phyloP scores from a whole-genome alignment of 2,797 vertebrate species.

The Falco columbarius region DNA sequence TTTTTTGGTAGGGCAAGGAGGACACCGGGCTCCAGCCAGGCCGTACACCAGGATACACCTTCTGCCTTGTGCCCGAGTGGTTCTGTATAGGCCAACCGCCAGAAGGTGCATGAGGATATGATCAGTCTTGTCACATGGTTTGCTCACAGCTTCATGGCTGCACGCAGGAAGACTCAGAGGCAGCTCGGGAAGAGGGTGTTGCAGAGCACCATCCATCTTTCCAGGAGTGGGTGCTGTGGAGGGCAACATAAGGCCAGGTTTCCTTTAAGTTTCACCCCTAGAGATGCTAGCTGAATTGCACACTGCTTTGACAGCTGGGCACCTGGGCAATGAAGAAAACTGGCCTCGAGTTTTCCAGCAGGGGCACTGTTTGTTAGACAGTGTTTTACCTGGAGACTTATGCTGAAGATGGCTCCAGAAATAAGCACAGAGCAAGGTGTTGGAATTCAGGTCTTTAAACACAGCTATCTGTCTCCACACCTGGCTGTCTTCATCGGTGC shows the following conservation, averaged over 20 bases:
- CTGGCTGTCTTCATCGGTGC: background rate
- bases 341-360: background rate
- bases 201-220: background rate
- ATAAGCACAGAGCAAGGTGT: background rate
- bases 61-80: accelerated
- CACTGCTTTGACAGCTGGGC: background rate
- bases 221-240: background rate
- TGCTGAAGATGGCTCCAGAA: background rate
- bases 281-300: background rate
- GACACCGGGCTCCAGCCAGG: background rate
- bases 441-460: background rate
- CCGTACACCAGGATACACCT: background rate
- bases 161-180: background rate
- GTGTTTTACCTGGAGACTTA: background rate
- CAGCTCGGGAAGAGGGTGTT: background rate
- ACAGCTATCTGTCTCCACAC: background rate
- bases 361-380: background rate
- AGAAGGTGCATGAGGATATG: background rate
- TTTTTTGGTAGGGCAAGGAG: background rate
- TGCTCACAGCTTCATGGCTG: background rate
- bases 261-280: background rate
- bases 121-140: background rate
- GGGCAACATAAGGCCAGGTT: background rate
- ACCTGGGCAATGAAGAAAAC: background rate
- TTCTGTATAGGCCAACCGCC: background rate